Base-by-base conservation (phyloP, 1,140 invertebrate genomes). In the Caenorhabditis briggsae region DNA sequence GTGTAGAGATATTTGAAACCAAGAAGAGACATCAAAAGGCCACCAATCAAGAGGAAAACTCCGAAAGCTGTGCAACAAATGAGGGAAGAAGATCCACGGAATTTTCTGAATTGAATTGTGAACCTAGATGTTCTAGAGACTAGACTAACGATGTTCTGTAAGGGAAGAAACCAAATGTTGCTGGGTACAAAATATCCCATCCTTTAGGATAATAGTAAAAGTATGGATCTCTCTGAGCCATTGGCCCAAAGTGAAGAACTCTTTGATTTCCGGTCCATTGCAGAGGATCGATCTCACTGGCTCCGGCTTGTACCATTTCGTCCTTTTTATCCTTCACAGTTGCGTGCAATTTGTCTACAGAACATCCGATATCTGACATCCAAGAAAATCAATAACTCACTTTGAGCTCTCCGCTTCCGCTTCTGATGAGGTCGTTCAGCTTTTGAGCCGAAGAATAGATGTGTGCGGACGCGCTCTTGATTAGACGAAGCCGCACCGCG, bases 151-250 rank as follows among this genome's bases (percentile, higher is more conserved):
- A 91, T 78, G 91, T 92, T 86, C 91, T 83, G 82, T 92, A 92
- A 9, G 91, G 91, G 61, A 92, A 92, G 85, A 92, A 92, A 18
- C 91, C 91, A 85, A 92, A 92, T n/a, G 91, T 88, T 48, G 92
- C 91, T 16, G 91, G 91, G 88, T 92, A 92, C 14, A 92, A 86
- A 33, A 92, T 88, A 82, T 92, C 91, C 91, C 91, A 92, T 25
- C 91, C 91, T 78, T 92, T 92, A 8, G 91, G 91, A 82, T 92
- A 92, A 86, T 92, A 90, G 61, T 92, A 92, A 58, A 91, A 92
- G 85, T 90, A 92, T 3, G 92, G 92, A 82, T 92, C 92, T 58
- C 92, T 78, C 64, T 92, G 91, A 20, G 91, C 91, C 91, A 92
- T 92, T 33, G 91, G 91, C 1, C 91, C 91, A 88, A 92, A 92